phyloP scores from a whole-genome alignment of 2,113 vertebrate genomes.

The Cyprinodon tularosa region DNA sequence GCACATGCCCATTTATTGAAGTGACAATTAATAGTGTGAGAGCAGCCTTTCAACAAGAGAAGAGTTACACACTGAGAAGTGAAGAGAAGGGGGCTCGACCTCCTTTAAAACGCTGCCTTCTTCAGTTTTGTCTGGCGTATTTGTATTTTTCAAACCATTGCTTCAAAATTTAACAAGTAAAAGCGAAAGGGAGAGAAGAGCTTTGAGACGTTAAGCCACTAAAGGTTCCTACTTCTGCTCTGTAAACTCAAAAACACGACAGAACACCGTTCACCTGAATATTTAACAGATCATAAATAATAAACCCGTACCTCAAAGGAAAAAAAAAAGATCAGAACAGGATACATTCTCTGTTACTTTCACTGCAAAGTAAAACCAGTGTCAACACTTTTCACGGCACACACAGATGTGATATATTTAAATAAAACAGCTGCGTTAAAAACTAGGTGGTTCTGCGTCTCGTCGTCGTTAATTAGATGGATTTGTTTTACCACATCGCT shows the following conservation, averaged over 20 bases:
- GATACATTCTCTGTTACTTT: constrained; percentile 41
- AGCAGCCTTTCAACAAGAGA: constrained; percentile 54
- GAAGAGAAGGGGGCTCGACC: constrained; percentile 17
- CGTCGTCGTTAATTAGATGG: constrained; percentile 9
- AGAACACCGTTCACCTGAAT: constrained; percentile 47
- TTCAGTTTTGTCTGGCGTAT: constrained; percentile 14
- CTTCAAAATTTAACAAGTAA: constrained; percentile 12
- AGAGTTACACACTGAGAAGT: constrained; percentile 44
- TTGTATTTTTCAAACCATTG: constrained; percentile 15
- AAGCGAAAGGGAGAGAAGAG: constrained; percentile 9
- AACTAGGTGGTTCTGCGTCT: constrained; percentile 12
- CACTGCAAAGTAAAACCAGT: constrained; percentile 32
- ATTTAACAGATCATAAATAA: constrained; percentile 26
- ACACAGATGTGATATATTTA: constrained; percentile 23
- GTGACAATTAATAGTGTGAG: constrained; percentile 56
- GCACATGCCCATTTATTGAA: constrained; percentile 81
- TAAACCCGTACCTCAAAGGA: constrained; percentile 25
- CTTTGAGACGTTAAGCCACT: constrained; percentile 32
- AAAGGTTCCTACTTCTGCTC: constrained; percentile 29
- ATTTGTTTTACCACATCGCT: constrained; percentile 23
- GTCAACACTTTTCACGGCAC: constrained; percentile 18
- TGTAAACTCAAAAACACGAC: constrained; percentile 23
- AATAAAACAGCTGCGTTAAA: constrained; percentile 8
- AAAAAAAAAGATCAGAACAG: constrained; percentile 4
- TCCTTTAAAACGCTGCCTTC: constrained; percentile 26